Conservation (phyloP, 2,113 vertebrate species). For the Tapirus terrestris region DNA sequence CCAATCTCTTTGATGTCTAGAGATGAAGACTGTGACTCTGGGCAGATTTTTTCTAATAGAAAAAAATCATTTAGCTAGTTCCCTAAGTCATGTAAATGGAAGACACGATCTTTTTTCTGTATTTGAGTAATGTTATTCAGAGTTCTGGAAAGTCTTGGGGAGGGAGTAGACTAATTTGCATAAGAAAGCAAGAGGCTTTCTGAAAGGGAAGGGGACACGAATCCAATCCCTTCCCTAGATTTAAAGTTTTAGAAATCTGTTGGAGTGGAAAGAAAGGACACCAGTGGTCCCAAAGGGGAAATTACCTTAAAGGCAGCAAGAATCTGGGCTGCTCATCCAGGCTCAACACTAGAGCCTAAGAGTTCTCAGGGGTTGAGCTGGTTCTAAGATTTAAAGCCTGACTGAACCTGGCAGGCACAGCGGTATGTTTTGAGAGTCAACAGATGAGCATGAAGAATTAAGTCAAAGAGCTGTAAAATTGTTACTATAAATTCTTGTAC, state of each 20-base stretch:
- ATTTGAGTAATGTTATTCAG: constrained; percentile 44
- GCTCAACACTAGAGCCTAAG: neutral
- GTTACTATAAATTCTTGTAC: neutral
- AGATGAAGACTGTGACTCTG: constrained; percentile 17
- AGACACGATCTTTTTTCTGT: neutral
- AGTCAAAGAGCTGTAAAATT: constrained; percentile 34
- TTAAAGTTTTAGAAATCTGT: constrained; percentile 23
- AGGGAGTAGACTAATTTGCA: neutral
- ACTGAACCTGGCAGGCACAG: neutral
- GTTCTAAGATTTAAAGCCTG: constrained; percentile 37
- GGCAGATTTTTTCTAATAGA: constrained; percentile 28
- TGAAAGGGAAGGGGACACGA: neutral
- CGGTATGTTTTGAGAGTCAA: constrained; percentile 51
- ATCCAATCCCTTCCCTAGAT: neutral
- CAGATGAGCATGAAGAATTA: constrained; percentile 12
- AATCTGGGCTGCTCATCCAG: neutral
- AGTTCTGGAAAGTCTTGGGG: neutral
- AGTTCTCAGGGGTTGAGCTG: neutral
- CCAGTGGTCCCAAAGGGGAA: constrained; percentile 9
- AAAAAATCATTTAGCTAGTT: constrained; percentile 40
- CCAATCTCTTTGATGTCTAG: constrained; percentile 15
- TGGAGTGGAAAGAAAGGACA: neutral
- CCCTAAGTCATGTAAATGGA: constrained; percentile 35
- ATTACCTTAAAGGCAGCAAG: neutral
- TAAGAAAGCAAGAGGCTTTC: constrained; percentile 21